Base-by-base conservation (phyloP, 2,797 vertebrate species). In the Chelonia mydas region DNA sequence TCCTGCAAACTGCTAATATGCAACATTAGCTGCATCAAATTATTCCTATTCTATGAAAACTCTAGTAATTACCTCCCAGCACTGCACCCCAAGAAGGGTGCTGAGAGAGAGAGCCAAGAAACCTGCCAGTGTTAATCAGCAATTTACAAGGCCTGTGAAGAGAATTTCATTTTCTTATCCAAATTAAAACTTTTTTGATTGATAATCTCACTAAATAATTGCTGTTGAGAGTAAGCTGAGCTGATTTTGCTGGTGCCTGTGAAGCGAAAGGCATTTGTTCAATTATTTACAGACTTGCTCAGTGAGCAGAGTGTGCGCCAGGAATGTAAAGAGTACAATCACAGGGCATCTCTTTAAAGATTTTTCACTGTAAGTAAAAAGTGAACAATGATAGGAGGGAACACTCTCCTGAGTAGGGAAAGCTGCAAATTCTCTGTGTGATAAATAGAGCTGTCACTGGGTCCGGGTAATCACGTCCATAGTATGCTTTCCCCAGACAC, bases 1-100 rank as follows among this genome's bases (percentile, higher is more conserved):
- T 86, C 90, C 90, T 82, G 81, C 90, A 93, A 96, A 96, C 97
- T 95, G 92, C 81, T 95, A 97, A 96, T 95, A 83, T 83, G 94
- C 41, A 96, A 91, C 93, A 96, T 97, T 96, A 95, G 83, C 92
- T 92, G 95, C 90, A 96, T 90, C 74, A 96, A 97, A 97, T 96
- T 96, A 93, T 95, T 41, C 92, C 84, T 92, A 86, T 92, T 93
- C 96, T 93, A 6, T 77, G 92, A 93, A 93, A 88, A 81, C 93
- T 92, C 61, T 45, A 37, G 21, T 91, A 91, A 96, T 96, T 96
- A 96, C 55, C 91, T 95, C 88, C 87, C 31, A 54, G 41, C 91
- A 37, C 57, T 72, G 92, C 92, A 94, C 81, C 57, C 82, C 2
- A 80, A 85, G 77, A 89, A 79, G 82, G 49, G 31, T 65, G 54